Evolutionary conservation across 1,140 invertebrate species (phyloP).

Genomic region (Habropoda laboriosa): DNA sequence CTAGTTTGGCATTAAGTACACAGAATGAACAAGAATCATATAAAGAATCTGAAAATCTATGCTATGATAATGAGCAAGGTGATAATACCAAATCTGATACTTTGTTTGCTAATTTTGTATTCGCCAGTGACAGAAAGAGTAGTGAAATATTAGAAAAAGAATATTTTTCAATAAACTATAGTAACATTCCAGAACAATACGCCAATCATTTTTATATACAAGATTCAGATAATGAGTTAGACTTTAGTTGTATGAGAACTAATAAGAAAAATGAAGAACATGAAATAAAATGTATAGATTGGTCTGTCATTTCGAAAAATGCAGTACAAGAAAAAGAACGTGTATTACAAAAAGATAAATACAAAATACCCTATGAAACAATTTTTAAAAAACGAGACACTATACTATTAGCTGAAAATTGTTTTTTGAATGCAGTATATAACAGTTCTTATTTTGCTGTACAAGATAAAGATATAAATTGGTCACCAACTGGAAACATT

Average conservation of each 20-base stretch:
- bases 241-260: too few relatives aligned
- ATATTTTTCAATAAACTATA: background rate
- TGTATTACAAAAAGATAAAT: background rate
- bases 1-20: background rate
- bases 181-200: background rate
- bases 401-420: background rate
- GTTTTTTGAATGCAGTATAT: conserved; percentile 18
- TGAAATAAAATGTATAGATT: conserved; percentile 50
- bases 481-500: conserved; percentile 26
- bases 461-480: conserved; percentile 15
- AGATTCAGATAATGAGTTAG: background rate
- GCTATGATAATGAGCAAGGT: background rate
- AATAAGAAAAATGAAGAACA: conserved; percentile 40
- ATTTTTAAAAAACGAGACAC: background rate
- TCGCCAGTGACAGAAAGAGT: background rate
- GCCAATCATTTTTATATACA: conserved; percentile 3
- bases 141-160: background rate
- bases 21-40: too few relatives aligned
- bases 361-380: background rate
- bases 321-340: too few relatives aligned
- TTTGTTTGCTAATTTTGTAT: too few relatives aligned
- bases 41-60: background rate
- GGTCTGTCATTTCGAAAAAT: conserved; percentile 21
- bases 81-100: background rate
- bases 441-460: conserved; percentile 5